Evolutionary conservation across 1,140 invertebrate species (phyloP), one percentile per base, ranked within the genome.

Genomic region (Heterodera carotae): DNA sequence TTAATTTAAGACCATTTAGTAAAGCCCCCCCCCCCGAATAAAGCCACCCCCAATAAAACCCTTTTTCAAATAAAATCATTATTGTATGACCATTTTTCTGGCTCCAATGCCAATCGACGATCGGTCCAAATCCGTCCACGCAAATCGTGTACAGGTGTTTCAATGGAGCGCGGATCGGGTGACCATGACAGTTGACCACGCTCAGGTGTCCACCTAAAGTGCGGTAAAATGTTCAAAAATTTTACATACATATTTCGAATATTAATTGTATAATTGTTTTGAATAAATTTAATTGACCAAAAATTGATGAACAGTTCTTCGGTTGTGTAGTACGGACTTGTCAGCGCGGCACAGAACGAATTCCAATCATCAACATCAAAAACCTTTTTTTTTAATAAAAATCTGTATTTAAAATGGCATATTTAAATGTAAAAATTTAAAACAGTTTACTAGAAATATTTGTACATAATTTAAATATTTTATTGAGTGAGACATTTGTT

Each of bases 311-410:
- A 92, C 90, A 56, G 84, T 79, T 86, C 84, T 29, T 86, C 79
- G 18, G 76, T 77, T 7, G 84, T 81, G n/a, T 97, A 90, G 88
- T 92, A 99, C 0, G 96, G 96, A 76, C 91, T 91, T 88, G 93
- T 99, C 27, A 92, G 90, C 0, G 95, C 95, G 53, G 96, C 91
- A 0, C 95, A 95, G 88, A 95, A 96, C 89, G 95, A 94, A 87
- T 99, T 99, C 97, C 97, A 98, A 86, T 98, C 96, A 88, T 99
- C 95, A 90, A 99, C 98, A 89, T 10, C 10, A 39, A 39, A 39
- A 39, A 6, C 4, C 36, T 39, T 39, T 39, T 39, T 39, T n/a
- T n/a, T n/a, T n/a, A n/a, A n/a, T n/a, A n/a, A n/a, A n/a, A n/a
- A n/a, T n/a, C n/a, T n/a, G n/a, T n/a, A n/a, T n/a, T n/a, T n/a